Percentiles rank a stretch among this genome's conserved stretches.
These are phyloP conservation scores for Labroides dimidiatus DNA, from an alignment of 2,797 vertebrate genomes.

Conservation along the genomic window DNA sequence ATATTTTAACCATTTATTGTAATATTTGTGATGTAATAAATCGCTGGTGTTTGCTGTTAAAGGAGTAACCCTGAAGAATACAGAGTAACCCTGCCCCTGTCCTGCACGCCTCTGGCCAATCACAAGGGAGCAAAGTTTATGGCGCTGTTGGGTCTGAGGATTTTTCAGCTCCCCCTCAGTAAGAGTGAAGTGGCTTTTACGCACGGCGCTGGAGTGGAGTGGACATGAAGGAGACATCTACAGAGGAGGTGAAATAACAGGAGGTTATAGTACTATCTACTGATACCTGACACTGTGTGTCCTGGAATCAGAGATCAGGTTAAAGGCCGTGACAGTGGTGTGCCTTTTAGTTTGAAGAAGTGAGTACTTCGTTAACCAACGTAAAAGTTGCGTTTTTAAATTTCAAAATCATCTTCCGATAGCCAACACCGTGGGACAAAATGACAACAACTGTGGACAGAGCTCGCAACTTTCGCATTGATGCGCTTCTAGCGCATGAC, in stretches of 20 bases:
- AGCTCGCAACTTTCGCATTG: conserved; percentile 92
- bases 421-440: conserved; percentile 6
- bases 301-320: not conserved
- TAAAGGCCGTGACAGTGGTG: not conserved
- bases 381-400: not conserved
- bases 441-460: conserved; percentile 83
- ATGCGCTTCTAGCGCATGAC: conserved; percentile 89
- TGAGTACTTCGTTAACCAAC: not conserved
- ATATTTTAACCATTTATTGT: too few relatives aligned
- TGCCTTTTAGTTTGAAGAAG: not conserved
- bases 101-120: conserved; percentile 74
- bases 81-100: conserved; percentile 46
- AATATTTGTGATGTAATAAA: not conserved
- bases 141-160: conserved; percentile 51
- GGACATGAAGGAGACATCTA: conserved; percentile 17
- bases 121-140: conserved; percentile 64
- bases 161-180: conserved; percentile 36
- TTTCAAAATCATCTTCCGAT: not conserved
- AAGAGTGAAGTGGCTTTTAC: conserved; percentile 33
- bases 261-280: not conserved
- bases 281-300: not conserved
- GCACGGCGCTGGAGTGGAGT: conserved; percentile 23
- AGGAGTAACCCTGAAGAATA: conserved; percentile 40
- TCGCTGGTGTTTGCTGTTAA: not conserved
- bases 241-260: not conserved